Conservation (phyloP, 2,888 invertebrate species). For the Coelogynopora nodosa region DNA sequence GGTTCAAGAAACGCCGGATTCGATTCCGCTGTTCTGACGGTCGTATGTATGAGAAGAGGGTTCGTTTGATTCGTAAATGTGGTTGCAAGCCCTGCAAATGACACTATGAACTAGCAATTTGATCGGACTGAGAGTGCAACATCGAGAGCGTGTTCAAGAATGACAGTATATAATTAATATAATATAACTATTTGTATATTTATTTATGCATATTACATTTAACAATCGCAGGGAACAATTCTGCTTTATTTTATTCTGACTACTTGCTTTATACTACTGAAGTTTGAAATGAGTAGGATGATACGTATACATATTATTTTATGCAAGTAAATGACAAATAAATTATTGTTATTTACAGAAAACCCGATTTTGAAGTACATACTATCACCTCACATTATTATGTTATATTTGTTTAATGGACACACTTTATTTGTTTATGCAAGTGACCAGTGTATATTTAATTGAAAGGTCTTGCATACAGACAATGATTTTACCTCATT, state of each 20-base stretch:
- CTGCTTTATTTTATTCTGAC: too few species aligned
- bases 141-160: background rate
- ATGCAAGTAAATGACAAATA: background rate
- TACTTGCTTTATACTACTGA: background rate
- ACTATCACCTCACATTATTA: background rate
- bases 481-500: background rate
- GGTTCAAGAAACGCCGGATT: conserved; percentile 88
- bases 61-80: conserved; percentile 25
- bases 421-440: background rate
- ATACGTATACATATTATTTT: background rate
- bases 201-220: background rate
- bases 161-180: background rate
- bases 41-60: conserved; percentile 55
- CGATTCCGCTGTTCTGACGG: conserved; percentile 84
- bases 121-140: too few species aligned
- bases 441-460: background rate
- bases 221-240: too few species aligned
- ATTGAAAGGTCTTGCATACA: background rate
- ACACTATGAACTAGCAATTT: background rate
- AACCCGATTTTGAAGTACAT: background rate
- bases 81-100: conserved; percentile 37
- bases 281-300: background rate
- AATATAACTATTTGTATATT: background rate
- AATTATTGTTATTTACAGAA: background rate
- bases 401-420: background rate